phyloP scores from a whole-genome alignment of 2,113 vertebrate genomes.

The Tympanuchus pallidicinctus region DNA sequence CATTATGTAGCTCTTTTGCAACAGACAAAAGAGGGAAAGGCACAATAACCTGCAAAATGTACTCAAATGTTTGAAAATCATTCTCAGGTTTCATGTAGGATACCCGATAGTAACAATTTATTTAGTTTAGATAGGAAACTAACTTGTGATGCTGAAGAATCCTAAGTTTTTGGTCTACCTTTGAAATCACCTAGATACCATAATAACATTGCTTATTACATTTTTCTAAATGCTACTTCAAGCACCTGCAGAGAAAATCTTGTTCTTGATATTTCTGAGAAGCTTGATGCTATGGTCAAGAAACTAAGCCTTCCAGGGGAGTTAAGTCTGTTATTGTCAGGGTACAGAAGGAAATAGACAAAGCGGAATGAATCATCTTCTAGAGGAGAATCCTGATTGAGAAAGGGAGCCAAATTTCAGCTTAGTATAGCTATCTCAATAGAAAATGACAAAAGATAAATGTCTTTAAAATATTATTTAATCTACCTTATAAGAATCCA shows the following conservation, averaged over 20 bases:
- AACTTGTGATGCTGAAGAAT: neutral
- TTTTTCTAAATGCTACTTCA: neutral
- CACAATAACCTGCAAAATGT: neutral
- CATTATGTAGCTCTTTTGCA: neutral
- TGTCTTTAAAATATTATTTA: neutral
- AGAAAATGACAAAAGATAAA: neutral
- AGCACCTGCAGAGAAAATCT: neutral
- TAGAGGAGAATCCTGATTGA: neutral
- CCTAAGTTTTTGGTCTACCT: accelerated
- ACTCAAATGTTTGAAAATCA: neutral
- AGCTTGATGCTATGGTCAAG: neutral
- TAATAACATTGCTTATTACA: neutral
- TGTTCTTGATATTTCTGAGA: neutral
- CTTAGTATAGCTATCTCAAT: neutral
- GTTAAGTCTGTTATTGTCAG: neutral
- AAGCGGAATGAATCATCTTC: neutral
- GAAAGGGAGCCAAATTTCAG: neutral
- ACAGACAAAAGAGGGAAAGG: neutral
- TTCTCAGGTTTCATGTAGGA: neutral
- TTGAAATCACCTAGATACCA: neutral
- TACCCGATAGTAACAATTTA: neutral
- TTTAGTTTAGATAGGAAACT: neutral
- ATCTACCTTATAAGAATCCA: neutral
- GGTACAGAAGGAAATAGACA: neutral
- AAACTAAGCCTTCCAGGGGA: neutral